A percentile compares a stretch with the other conserved stretches of the same genome.
Evolutionary conservation across 2,888 invertebrate species (phyloP).

Genomic region (Odontocerum albicorne): DNA sequence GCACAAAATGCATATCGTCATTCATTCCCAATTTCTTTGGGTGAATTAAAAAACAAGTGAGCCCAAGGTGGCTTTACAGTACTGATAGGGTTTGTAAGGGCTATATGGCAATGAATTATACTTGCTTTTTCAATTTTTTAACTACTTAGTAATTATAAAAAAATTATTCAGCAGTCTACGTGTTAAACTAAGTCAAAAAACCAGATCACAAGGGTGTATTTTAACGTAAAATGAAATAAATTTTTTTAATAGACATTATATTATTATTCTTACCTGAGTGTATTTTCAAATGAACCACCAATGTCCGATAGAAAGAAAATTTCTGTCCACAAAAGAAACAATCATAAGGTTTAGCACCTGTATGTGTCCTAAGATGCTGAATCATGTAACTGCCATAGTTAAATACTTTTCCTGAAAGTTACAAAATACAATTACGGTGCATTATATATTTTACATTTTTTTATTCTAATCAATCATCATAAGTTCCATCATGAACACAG

Average conservation of each 20-base stretch:
- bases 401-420: conserved; percentile 43
- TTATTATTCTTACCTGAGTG: conserved; percentile 34
- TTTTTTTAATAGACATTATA: neutral
- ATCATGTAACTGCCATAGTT: conserved; percentile 47
- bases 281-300: conserved; percentile 31
- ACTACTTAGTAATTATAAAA: too few relatives aligned
- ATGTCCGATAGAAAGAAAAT: conserved; percentile 31
- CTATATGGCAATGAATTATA: too few relatives aligned
- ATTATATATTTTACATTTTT: neutral
- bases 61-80: too few relatives aligned
- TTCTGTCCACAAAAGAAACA: conserved; percentile 45
- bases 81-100: too few relatives aligned
- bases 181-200: too few relatives aligned
- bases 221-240: neutral
- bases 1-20: too few relatives aligned
- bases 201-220: neutral
- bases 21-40: too few relatives aligned
- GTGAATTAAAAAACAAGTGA: too few relatives aligned
- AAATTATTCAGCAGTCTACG: too few relatives aligned
- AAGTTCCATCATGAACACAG: neutral
- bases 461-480: neutral
- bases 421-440: neutral
- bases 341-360: conserved; percentile 45
- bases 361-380: conserved; percentile 49
- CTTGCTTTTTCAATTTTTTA: too few relatives aligned